Conservation (phyloP, 2,888 invertebrate genomes). For the Sussaba pulchella region DNA sequence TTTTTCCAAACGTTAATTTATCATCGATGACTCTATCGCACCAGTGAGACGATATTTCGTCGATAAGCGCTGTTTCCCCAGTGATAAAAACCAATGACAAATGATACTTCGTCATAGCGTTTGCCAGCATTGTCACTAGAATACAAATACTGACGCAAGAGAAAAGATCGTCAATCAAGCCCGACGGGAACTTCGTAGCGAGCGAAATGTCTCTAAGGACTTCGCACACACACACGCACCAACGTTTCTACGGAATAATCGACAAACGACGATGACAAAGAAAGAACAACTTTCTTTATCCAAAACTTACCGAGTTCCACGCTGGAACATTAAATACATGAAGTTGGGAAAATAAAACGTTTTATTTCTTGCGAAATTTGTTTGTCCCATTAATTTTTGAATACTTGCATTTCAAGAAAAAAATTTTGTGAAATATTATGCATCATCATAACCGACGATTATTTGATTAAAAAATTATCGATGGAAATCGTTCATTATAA, state of each 20-base stretch:
- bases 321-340: too few species aligned
- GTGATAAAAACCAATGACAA: slow-evolving; percentile 13
- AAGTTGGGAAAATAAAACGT: too few species aligned
- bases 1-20: too few species aligned
- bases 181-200: slow-evolving; percentile 53
- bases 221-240: slow-evolving; percentile 1
- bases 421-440: too few species aligned
- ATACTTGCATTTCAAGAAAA: too few species aligned
- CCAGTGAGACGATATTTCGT: neutral
- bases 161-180: slow-evolving; percentile 59
- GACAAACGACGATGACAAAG: neutral
- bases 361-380: too few species aligned
- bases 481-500: too few species aligned
- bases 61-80: slow-evolving; percentile 3
- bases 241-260: slow-evolving; percentile 32
- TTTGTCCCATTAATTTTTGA: too few species aligned
- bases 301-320: too few species aligned
- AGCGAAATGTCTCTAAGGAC: slow-evolving; percentile 22
- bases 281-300: slow-evolving; percentile 9
- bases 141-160: slow-evolving; percentile 32
- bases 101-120: slow-evolving; percentile 12
- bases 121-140: neutral
- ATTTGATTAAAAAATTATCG: too few species aligned
- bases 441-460: too few species aligned
- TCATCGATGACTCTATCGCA: neutral